These are phyloP conservation scores for Mythimna vitellina DNA, from an alignment of 2,888 invertebrate genomes.

Conservation along the genomic window DNA sequence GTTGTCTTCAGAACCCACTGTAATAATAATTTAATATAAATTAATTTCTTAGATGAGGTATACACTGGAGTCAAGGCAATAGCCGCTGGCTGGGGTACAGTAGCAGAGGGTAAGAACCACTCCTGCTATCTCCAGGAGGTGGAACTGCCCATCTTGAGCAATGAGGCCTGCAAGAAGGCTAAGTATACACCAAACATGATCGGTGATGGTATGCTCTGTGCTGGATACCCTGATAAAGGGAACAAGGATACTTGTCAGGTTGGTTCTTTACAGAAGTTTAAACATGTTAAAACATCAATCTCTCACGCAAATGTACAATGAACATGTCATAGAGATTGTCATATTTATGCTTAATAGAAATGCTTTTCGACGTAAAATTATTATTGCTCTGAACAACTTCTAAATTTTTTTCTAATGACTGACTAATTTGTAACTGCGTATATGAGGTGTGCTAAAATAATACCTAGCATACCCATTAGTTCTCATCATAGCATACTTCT, in stretches of 20 bases:
- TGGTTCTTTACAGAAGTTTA: conserved; percentile 31
- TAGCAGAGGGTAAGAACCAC: conserved; percentile 95
- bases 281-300: not conserved
- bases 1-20: not conserved
- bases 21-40: not conserved
- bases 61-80: conserved; percentile 93
- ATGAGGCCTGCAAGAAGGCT: conserved; percentile 93
- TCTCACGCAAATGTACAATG: no score
- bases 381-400: no score
- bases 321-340: no score
- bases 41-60: conserved; percentile 71
- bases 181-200: conserved; percentile 96
- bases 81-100: conserved; percentile 96
- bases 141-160: conserved; percentile 92
- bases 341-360: no score
- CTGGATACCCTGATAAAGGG: conserved; percentile 93
- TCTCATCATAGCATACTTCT: no score
- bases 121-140: conserved; percentile 95
- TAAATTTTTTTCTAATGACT: no score
- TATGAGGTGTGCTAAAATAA: no score
- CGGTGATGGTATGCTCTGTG: conserved; percentile 96
- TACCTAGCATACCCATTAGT: no score
- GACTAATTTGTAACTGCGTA: no score
- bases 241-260: conserved; percentile 96
- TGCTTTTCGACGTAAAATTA: no score